Evolutionary conservation across 2,888 invertebrate genomes (phyloP), one percentile per base, ranked within the genome.

Genomic region (Elmis aenea): DNA sequence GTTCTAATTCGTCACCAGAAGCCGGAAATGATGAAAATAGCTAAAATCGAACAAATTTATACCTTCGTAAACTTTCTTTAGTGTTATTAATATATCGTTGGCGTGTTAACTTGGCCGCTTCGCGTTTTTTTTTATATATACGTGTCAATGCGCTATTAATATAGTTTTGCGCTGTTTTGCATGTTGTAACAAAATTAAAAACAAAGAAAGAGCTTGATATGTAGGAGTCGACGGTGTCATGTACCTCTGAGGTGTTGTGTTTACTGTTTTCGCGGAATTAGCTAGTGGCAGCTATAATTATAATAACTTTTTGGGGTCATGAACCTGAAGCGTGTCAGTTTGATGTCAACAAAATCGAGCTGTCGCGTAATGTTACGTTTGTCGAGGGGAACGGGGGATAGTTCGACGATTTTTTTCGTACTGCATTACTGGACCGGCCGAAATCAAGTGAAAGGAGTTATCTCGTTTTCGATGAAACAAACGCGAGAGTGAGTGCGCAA

Each of bases 391-490:
- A 27, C 26, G 27, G 27, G 31, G 24, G 18, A 18, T 18, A 5
- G 18, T 28, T 27, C 20, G 30, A 26, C 32, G 29, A 42, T 40
- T 33, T 45, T 33, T 14, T 16, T 8, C 13, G 10, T n/a, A 24
- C 6, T 9, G n/a, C 9, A n/a, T 29, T 9, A 15, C 21, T 38
- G 37, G 42, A 35, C 48, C 45, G 10, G 43, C 38, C 45, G 46
- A 38, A 51, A 47, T 45, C 46, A 50, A 61, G 62, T 60, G 62
- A 61, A 62, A 62, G 61, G 59, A 54, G 57, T 48, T 55, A 48
- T 57, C 57, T 59, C 59, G 58, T 48, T 59, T 58, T 58, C 59
- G 58, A 52, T 55, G 55, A 54, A 42, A n/a, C n/a, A n/a, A n/a
- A 38, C 38, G 33, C 45, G 57, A 55, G 56, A 52, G 58, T 50